Conservation (phyloP, 1,140 invertebrate genomes). For the Procambarus virginalis region DNA sequence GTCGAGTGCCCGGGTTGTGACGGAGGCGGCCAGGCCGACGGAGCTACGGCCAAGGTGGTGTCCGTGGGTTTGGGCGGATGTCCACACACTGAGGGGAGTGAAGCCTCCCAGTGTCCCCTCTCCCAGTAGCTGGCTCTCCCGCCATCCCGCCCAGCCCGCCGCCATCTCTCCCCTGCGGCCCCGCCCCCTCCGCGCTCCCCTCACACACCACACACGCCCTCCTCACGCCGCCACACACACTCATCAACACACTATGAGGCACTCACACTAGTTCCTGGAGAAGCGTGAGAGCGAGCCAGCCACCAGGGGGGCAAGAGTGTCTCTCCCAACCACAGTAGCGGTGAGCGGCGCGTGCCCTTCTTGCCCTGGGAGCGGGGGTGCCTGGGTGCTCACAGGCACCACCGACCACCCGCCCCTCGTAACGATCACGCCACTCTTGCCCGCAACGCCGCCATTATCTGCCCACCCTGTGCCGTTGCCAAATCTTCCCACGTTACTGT, state of each 20-base stretch:
- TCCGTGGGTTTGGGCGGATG: constrained; percentile 22
- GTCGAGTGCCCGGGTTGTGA: no score
- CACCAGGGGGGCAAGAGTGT: background rate
- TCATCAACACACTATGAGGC: background rate
- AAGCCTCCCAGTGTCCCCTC: constrained; percentile 4
- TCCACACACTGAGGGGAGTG: constrained; percentile 50
- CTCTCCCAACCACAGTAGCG: no score
- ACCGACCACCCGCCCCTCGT: background rate
- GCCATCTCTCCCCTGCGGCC: constrained; percentile 41
- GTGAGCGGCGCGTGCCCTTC: constrained; percentile 32
- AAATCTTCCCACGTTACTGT: constrained; percentile 56
- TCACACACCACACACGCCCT: background rate
- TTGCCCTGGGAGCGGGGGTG: background rate
- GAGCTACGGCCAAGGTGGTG: background rate
- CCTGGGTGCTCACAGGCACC: background rate
- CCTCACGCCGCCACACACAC: background rate
- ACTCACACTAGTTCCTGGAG: background rate
- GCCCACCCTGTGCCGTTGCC: constrained; percentile 41
- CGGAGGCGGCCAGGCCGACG: background rate
- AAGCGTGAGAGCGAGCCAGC: background rate
- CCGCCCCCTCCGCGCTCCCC: constrained; percentile 11
- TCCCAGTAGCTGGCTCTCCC: constrained; percentile 21
- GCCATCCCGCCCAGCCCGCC: constrained; percentile 20
- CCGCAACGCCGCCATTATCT: constrained; percentile 22
- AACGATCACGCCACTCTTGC: constrained; percentile 38